Base-by-base conservation (phyloP, 1,140 invertebrate genomes). In the Oryctes rhinoceros region DNA sequence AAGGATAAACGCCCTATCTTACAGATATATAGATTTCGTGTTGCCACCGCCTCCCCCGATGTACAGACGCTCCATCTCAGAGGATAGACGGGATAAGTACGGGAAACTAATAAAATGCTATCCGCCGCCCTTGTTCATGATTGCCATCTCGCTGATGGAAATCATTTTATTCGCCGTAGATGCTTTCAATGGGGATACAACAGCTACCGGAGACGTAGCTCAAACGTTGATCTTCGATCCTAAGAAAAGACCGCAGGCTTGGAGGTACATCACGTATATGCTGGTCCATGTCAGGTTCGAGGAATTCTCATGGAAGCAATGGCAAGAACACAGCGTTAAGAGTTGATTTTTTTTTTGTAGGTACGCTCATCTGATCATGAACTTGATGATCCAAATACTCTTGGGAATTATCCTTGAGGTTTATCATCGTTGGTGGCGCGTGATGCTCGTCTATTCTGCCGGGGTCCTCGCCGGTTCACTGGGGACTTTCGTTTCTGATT, bases 261-360 rank as follows among this genome's bases (percentile, higher is more conserved):
- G 96, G 96, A 91, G 98, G 83, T 99, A 94, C 86, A 78, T 98
- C 11, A 95, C 95, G 1, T 99, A 99, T 86, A 98, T 98, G 95
- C 94, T 99, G 85, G 96, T 99, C 24, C 97, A 99, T 88, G 94
- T 96, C 79, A 96, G 96, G 94, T 94, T 30, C 24, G 87, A 90
- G 92, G 90, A 11, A 30, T 30, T 30, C 2, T 44, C 39, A 44
- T 5, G 39, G 5, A 5, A 10, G 39, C 1, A 10, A 44, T 44
- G 39, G 5, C 7, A 20, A 62, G 53, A 62, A 62, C 13, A 15
- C 53, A 7, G 20, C 15, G 3, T 62, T 30, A 30, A 30, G 13
- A 0, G 3, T 62, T 62, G 39, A 7, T 44, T 62, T 62, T 35
- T 0, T 35, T 71, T 71, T 35, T 30, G 3, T 24, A 74, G 24